Evolutionary conservation across 2,888 invertebrate species (phyloP).

Genomic region (Pollenia griseotomentosa): DNA sequence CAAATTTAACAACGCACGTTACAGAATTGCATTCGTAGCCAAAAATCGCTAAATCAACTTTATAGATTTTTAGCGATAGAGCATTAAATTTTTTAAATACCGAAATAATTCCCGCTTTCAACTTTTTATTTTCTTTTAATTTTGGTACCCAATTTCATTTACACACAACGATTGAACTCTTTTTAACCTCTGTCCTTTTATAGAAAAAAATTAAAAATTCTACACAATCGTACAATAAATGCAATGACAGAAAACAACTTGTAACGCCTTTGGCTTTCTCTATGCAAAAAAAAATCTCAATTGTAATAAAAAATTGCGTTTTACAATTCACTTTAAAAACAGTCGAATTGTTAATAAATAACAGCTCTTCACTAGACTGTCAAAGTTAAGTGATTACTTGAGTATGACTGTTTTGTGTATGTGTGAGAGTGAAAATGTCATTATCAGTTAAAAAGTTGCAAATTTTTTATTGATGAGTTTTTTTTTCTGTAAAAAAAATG

Average conservation of each 20-base stretch:
- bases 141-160: background rate
- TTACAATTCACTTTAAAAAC: slow-evolving; percentile 38
- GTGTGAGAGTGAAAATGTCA: slow-evolving; percentile 28
- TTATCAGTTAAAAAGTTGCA: slow-evolving; percentile 58
- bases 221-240: slow-evolving; percentile 13
- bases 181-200: slow-evolving; percentile 20
- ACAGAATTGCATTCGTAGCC: no score
- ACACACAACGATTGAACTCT: slow-evolving; percentile 6
- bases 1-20: no score
- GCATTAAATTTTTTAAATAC: no score
- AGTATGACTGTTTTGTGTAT: background rate
- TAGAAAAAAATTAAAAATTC: background rate
- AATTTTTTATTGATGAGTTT: slow-evolving; percentile 59
- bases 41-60: no score
- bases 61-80: no score
- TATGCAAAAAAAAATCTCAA: slow-evolving; percentile 8
- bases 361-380: slow-evolving; percentile 48
- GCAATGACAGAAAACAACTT: slow-evolving; percentile 14
- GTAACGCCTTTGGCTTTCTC: slow-evolving; percentile 22
- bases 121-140: no score
- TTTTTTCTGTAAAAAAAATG: slow-evolving; percentile 6
- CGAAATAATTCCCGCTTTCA: no score
- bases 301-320: slow-evolving; percentile 21
- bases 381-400: slow-evolving; percentile 47
- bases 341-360: slow-evolving; percentile 51